phyloP scores from a whole-genome alignment of 2,888 invertebrate genomes.

The Aproaerema taeniolella region DNA sequence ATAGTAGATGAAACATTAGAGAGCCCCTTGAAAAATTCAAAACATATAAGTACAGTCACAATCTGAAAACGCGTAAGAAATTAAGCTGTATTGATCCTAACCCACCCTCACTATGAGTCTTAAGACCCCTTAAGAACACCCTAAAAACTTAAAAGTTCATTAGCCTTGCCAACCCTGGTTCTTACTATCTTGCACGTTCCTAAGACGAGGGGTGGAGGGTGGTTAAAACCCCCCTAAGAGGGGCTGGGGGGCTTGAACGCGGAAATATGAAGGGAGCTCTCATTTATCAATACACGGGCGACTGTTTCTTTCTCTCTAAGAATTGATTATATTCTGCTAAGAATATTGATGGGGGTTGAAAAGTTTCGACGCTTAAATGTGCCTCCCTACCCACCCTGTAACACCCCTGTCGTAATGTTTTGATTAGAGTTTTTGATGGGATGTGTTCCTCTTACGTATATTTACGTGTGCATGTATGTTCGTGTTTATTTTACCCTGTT shows the following conservation, averaged over 20 bases:
- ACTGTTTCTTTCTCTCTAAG: constrained; percentile 75
- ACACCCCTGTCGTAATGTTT: constrained; percentile 38
- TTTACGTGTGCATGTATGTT: too few relatives aligned
- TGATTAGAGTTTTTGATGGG: constrained; percentile 69
- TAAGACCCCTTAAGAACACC: constrained; percentile 23
- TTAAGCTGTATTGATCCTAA: constrained; percentile 5
- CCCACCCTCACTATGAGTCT: constrained; percentile 1
- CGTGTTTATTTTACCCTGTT: constrained; percentile 15
- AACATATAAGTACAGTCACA: too few relatives aligned
- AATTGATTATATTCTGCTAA: constrained; percentile 76
- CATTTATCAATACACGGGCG: constrained; percentile 75
- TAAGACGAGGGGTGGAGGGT: constrained; percentile 51
- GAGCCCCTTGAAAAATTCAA: too few relatives aligned
- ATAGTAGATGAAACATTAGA: too few relatives aligned
- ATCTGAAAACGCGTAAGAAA: constrained; percentile 6
- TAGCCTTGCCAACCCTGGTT: constrained; percentile 67
- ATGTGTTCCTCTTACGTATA: too few relatives aligned
- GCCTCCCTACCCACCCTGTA: not conserved
- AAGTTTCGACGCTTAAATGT: constrained; percentile 49
- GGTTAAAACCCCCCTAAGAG: constrained; percentile 33
- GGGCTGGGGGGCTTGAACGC: constrained; percentile 39
- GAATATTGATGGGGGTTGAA: constrained; percentile 68
- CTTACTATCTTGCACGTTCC: constrained; percentile 75
- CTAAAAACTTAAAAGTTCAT: constrained; percentile 68
- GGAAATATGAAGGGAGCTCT: constrained; percentile 76